Percentiles rank a stretch among this genome's conserved stretches.
Evolutionary conservation across 2,888 invertebrate genomes (phyloP).

Genomic region (Scaeva pyrastri): DNA sequence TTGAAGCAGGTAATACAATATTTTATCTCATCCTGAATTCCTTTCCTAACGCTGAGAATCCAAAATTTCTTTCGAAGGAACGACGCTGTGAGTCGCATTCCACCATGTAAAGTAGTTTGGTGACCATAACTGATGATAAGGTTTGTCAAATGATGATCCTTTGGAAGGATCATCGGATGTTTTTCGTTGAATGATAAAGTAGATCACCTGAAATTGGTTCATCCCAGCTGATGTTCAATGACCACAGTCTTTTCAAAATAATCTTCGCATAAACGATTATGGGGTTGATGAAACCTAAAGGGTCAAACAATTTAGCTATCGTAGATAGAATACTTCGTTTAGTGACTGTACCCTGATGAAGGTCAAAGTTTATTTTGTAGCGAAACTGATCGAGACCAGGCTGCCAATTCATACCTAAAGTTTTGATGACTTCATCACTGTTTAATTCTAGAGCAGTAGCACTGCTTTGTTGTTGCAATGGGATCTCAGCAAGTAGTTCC

Average conservation of each 20-base stretch:
- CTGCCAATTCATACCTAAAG: conserved; percentile 56
- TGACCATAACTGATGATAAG: conserved; percentile 30
- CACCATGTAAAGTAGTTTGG: conserved; percentile 27
- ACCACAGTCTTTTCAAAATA: conserved; percentile 43
- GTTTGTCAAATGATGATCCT: conserved; percentile 23
- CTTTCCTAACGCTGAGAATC: conserved; percentile 16
- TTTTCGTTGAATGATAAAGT: conserved; percentile 29
- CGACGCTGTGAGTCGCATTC: conserved; percentile 17
- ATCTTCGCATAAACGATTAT: conserved; percentile 51
- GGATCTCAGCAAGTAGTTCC: conserved; percentile 23
- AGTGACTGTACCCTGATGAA: conserved; percentile 2
- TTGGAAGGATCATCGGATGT: conserved; percentile 52
- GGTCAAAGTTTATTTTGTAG: conserved; percentile 35
- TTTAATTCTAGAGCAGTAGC: conserved; percentile 27
- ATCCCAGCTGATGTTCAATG: conserved; percentile 24
- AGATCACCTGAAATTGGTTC: conserved; percentile 25
- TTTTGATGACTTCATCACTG: conserved; percentile 33
- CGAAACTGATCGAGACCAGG: conserved; percentile 39
- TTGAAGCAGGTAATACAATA: conserved; percentile 43
- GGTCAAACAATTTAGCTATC: conserved; percentile 55
- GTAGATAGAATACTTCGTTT: conserved; percentile 45
- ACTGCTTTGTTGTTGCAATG: conserved; percentile 24
- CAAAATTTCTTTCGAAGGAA: conserved; percentile 32
- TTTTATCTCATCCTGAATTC: conserved; percentile 7
- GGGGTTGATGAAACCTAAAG: conserved; percentile 53